Evolutionary conservation across 2,113 vertebrate genomes (phyloP), one percentile per base, ranked within the genome.

Genomic region (Xyrauchen texanus): DNA sequence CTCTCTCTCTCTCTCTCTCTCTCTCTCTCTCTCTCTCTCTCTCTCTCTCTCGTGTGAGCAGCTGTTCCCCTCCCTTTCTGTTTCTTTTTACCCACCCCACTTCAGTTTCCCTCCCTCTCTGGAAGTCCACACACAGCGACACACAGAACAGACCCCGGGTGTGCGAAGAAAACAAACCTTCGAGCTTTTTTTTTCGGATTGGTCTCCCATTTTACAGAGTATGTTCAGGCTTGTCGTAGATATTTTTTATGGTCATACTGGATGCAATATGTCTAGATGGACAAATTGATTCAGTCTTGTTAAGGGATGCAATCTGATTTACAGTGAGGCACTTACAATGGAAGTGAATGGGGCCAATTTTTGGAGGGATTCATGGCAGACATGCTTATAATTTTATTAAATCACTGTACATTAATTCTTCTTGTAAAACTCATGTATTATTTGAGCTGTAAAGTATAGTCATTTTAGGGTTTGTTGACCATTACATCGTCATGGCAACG

Each of bases 21-120:
- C 77, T 16, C 80, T 73, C 83, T 52, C 75, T 73, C 67, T 75
- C 78, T 53, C 76, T 62, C 78, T 68, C 64, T 78, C 78, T 66
- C 80, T 72, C 77, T 69, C 62, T 75, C 73, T 72, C 70, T 82
- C 76, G 85, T 87, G 88, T 91, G 87, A 90, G 84, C 71, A 79
- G 58, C 75, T 80, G 66, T 75, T 77, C 55, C 75, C n/a, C 60
- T 77, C 73, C 34, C 73, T 55, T 67, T 46, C 64, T 78, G 62
- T 61, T 51, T 69, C 62, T 74, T 62, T 51, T 51, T 15, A 15
- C 8, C 53, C 69, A 71, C 9, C 42, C 53, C 69, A 10, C n/a
- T 72, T 72, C 44, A 16, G n/a, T 52, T 42, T 15, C 62, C 53
- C 69, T 68, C 53, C 77, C 67, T 64, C 71, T 82, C 47, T 21